Evolutionary conservation across 2,888 invertebrate species (phyloP).

Genomic region (Onthophagus sagittarius): DNA sequence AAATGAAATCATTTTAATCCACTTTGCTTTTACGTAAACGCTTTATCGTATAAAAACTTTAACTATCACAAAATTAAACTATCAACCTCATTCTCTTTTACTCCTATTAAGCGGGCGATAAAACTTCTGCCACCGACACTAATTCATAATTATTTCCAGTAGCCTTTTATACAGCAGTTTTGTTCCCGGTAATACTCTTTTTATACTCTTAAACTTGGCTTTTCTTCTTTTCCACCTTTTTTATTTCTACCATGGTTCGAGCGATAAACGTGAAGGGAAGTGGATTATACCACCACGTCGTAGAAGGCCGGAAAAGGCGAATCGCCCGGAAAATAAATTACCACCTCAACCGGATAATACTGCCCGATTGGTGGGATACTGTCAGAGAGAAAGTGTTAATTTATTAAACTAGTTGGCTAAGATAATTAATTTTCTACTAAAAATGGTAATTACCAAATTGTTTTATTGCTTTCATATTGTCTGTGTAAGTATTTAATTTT

Average conservation of each 20-base stretch:
- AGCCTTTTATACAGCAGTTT: neutral
- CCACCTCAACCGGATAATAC: neutral
- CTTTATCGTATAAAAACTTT: too few species aligned
- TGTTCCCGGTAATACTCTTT: neutral
- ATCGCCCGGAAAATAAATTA: neutral
- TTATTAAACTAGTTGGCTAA: neutral
- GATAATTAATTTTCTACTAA: too few species aligned
- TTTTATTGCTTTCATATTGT: too few species aligned
- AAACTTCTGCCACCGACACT: neutral
- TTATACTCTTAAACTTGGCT: neutral
- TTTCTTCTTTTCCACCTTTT: neutral
- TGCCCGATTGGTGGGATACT: neutral
- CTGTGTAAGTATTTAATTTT: too few species aligned
- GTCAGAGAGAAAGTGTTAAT: neutral
- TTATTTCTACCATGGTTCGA: neutral
- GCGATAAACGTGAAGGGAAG: neutral
- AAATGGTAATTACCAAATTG: too few species aligned
- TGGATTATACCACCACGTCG: neutral
- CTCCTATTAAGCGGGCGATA: neutral
- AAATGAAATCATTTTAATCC: too few species aligned
- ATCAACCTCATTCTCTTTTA: too few species aligned
- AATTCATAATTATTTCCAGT: neutral
- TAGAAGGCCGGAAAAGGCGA: neutral
- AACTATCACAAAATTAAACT: too few species aligned
- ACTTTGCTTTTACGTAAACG: too few species aligned